A percentile compares a stretch with the other conserved stretches of the same genome.
phyloP scores from a whole-genome alignment of 2,888 invertebrate genomes.

The Drosophila hamatofila region DNA sequence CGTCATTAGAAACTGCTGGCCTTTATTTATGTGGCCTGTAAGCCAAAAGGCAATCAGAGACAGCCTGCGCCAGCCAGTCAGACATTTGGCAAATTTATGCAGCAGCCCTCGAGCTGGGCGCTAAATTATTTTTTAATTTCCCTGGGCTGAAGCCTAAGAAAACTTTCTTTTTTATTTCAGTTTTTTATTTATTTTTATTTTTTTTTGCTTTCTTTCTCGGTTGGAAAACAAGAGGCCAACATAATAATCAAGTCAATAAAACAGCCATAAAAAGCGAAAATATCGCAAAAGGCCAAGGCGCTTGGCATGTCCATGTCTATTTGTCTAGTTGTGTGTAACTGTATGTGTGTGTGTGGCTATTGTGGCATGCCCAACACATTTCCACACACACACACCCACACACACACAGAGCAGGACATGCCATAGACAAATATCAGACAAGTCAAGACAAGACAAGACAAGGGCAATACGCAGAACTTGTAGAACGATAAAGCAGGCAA shows the following conservation, averaged over 20 bases:
- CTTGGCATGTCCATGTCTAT: conserved; percentile 63
- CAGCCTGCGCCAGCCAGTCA: conserved; percentile 56
- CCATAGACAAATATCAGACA: conserved; percentile 79
- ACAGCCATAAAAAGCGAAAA: conserved; percentile 75
- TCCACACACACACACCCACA: conserved; percentile 14
- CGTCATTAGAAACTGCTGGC: conserved; percentile 51
- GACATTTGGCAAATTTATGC: conserved; percentile 69
- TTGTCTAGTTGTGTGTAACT: conserved; percentile 42
- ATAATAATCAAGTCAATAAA: conserved; percentile 82
- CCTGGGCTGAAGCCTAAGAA: conserved; percentile 53
- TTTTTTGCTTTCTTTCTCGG: conserved; percentile 13
- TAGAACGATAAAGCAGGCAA: conserved; percentile 79
- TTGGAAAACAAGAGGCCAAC: conserved; percentile 76
- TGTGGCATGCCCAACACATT: conserved; percentile 63
- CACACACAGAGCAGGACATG: conserved; percentile 45
- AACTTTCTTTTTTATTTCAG: conserved; percentile 41
- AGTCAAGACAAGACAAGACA: conserved; percentile 58
- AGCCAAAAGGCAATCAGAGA: conserved; percentile 64
- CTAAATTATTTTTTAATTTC: conserved; percentile 81
- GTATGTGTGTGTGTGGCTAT: conserved; percentile 45
- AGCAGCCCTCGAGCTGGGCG: conserved; percentile 56
- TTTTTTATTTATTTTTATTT: background rate
- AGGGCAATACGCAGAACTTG: conserved; percentile 64
- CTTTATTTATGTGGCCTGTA: conserved; percentile 55
- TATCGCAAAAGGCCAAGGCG: conserved; percentile 62